phyloP scores from a whole-genome alignment of 2,113 vertebrate genomes.

The Elephantulus edwardii region DNA sequence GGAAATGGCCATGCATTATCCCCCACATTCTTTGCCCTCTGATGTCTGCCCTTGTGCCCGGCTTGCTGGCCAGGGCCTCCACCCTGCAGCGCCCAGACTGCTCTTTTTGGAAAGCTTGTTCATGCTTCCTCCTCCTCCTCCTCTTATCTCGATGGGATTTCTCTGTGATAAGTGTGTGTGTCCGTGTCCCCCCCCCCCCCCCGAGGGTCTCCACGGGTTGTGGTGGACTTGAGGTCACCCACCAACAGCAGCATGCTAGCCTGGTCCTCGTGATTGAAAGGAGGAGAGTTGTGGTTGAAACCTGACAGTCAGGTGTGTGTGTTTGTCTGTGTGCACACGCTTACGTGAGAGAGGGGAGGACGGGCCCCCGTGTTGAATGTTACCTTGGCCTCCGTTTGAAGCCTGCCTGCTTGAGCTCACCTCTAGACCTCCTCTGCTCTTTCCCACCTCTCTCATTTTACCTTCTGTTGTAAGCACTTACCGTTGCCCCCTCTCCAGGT shows the following conservation, averaged over 20 bases:
- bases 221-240: no score
- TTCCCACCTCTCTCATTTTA: not conserved
- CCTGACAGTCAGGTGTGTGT: accelerated
- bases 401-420: not conserved
- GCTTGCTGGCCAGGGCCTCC: not conserved
- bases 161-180: no score
- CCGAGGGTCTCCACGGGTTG: no score
- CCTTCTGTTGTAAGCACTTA: not conserved
- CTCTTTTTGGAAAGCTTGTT: not conserved
- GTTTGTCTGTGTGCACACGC: no score
- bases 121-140: not conserved
- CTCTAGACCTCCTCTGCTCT: not conserved
- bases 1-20: not conserved
- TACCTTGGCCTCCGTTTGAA: not conserved
- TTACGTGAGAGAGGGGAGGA: not conserved
- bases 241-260: no score
- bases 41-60: not conserved
- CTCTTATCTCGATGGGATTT: not conserved
- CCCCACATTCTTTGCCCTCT: not conserved
- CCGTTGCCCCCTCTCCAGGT: not conserved
- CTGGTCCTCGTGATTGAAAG: not conserved
- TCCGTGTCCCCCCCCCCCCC: no score
- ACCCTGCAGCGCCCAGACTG: not conserved
- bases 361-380: no score
- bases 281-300: not conserved